Evolutionary conservation across 2,113 vertebrate genomes (phyloP), one percentile per base, ranked within the genome.

Genomic region (Phylloscopus whistleri): DNA sequence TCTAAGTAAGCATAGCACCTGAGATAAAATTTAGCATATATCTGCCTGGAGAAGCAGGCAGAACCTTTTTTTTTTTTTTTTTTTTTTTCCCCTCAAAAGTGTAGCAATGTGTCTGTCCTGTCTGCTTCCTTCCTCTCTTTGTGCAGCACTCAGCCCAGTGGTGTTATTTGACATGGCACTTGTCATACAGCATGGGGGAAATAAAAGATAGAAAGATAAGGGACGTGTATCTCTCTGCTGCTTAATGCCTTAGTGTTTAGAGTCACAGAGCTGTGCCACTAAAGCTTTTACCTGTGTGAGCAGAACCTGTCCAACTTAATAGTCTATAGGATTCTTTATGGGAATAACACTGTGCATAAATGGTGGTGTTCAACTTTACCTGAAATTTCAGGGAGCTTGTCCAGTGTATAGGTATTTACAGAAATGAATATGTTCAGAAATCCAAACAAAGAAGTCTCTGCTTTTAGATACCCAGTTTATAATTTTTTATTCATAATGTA

Each of bases 1-100:
- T 93, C 92, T 92, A 78, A 87, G 92, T 68, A 49, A 91, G 87
- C 52, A 41, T 87, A 84, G 88, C 48, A 62, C 92, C 83, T 93
- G 58, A 85, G 93, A 62, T 79, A 41, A 28, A 89, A 70, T 89
- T 95, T 85, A 87, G 62, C 81, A 85, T 81, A 76, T 41, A 74
- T 64, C 53, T 89, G 31, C 84, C 59, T 80, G 84, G 37, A 81
- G 63, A 83, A 48, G 82, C 41, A 80, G 83, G 41, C 35, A 37
- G 53, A 78, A 41, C 33, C 24, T 6, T 41, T 43, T 67, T 72
- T 37, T 75, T 62, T 6, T 48, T 46, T 43, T 33, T 69, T 13
- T 46, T 43, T 33, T 69, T 13, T 69, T 53, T 26, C 17, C 3
- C 8, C 58, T 27, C 16, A 24, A 15, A 86, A 78, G 31, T 62